Evolutionary conservation across 2,797 vertebrate genomes (phyloP).

Genomic region (Typhlichthys subterraneus): DNA sequence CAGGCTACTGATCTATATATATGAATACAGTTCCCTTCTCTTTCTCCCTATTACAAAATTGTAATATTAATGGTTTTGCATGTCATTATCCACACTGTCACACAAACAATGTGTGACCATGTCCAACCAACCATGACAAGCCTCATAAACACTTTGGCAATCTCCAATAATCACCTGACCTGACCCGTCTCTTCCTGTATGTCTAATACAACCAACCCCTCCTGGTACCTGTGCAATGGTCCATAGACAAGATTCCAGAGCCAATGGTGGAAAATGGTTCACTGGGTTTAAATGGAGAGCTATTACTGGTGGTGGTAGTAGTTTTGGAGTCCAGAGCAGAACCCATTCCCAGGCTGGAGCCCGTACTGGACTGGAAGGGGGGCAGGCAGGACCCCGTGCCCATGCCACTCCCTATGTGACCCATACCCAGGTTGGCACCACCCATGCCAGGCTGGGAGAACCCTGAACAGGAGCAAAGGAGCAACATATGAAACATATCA

Average conservation of each 20-base stretch:
- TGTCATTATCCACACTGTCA: too few species aligned
- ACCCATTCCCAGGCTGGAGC: conserved; percentile 45
- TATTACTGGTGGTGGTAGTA: conserved; percentile 50
- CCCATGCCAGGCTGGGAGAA: conserved; percentile 72
- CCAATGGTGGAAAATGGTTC: conserved; percentile 54
- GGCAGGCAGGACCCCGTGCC: conserved; percentile 62
- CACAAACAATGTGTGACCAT: too few species aligned
- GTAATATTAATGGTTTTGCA: too few species aligned
- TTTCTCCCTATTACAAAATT: too few species aligned
- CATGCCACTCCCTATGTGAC: conserved; percentile 36
- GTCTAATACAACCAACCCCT: conserved; percentile 30
- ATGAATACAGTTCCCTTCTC: too few species aligned
- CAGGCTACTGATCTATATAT: too few species aligned
- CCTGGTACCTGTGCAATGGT: conserved; percentile 69
- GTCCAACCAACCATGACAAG: too few species aligned
- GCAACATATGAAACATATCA: neutral
- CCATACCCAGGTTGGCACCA: conserved; percentile 32
- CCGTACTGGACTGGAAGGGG: conserved; percentile 67
- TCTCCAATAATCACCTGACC: conserved; percentile 4
- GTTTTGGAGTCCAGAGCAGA: conserved; percentile 70
- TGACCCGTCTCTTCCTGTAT: conserved; percentile 3
- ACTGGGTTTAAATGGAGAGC: conserved; percentile 54
- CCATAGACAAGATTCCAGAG: conserved; percentile 54
- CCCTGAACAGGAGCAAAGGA: conserved; percentile 49
- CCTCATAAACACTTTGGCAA: neutral